A percentile compares a stretch with the other conserved stretches of the same genome.
Conservation (phyloP, 2,797 vertebrate species). For the Microctenopoma steveboyesi region DNA sequence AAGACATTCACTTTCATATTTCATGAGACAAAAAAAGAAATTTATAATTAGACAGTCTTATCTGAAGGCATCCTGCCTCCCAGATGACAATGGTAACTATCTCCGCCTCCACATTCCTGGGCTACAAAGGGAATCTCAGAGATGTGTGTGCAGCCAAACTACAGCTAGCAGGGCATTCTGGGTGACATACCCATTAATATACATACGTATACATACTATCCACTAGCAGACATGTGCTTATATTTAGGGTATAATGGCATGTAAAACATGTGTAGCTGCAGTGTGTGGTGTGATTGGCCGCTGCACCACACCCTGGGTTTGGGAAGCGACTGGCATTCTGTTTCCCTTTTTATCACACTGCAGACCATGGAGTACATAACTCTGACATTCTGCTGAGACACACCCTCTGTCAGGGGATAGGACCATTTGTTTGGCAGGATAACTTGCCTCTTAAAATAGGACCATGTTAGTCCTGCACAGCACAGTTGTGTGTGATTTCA, state of each 20-base stretch:
- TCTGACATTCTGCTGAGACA: slow-evolving; percentile 69
- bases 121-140: slow-evolving; percentile 63
- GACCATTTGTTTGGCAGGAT: slow-evolving; percentile 66
- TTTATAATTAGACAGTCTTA: slow-evolving; percentile 78
- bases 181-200: slow-evolving; percentile 40
- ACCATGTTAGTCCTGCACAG: slow-evolving; percentile 34
- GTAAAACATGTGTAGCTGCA: slow-evolving; percentile 61
- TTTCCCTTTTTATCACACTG: slow-evolving; percentile 75
- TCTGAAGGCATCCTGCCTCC: slow-evolving; percentile 78
- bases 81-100: slow-evolving; percentile 75
- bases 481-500: slow-evolving; percentile 56
- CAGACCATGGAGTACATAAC: slow-evolving; percentile 65
- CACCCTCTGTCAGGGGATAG: slow-evolving; percentile 63
- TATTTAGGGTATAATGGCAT: slow-evolving; percentile 65
- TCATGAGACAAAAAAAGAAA: slow-evolving; percentile 74
- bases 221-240: slow-evolving; percentile 27
- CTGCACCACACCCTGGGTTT: slow-evolving; percentile 75
- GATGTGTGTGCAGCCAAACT: slow-evolving; percentile 40
- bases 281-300: slow-evolving; percentile 55
- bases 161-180: slow-evolving; percentile 29
- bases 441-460: slow-evolving; percentile 61
- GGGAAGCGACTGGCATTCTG: slow-evolving; percentile 66
- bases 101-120: slow-evolving; percentile 55
- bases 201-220: slow-evolving; percentile 34
- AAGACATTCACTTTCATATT: slow-evolving; percentile 78